Conservation (phyloP, 2,113 vertebrate species). For the Amazona guildingii region DNA sequence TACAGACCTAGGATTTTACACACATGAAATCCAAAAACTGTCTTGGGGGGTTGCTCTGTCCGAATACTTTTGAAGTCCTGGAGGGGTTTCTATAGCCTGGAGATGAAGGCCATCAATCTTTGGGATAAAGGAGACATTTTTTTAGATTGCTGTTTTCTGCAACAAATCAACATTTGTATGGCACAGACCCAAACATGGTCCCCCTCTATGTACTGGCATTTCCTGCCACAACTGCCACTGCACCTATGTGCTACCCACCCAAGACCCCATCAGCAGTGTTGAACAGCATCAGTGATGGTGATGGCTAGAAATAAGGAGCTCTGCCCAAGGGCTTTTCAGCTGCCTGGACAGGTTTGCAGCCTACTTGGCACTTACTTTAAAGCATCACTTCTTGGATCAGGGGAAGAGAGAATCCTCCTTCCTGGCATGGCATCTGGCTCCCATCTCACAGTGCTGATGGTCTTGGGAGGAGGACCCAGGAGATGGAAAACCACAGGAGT, state of each 20-base stretch:
- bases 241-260: rapidly evolving
- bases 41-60: background rate
- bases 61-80: background rate
- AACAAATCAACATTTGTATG: rapidly evolving
- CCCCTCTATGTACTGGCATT: background rate
- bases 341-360: background rate
- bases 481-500: background rate
- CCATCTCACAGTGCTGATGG: background rate
- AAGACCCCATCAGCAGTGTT: rapidly evolving
- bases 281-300: background rate
- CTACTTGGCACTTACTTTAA: background rate
- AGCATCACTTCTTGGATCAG: background rate
- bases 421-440: background rate
- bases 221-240: background rate
- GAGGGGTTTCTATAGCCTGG: background rate
- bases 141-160: background rate
- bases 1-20: background rate
- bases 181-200: rapidly evolving
- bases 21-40: background rate
- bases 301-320: background rate
- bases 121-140: background rate
- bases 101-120: background rate
- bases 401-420: background rate
- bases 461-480: background rate
- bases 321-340: background rate